Evolutionary conservation across 2,888 invertebrate genomes (phyloP), one percentile per base, ranked within the genome.

Genomic region (Atrina japonica): DNA sequence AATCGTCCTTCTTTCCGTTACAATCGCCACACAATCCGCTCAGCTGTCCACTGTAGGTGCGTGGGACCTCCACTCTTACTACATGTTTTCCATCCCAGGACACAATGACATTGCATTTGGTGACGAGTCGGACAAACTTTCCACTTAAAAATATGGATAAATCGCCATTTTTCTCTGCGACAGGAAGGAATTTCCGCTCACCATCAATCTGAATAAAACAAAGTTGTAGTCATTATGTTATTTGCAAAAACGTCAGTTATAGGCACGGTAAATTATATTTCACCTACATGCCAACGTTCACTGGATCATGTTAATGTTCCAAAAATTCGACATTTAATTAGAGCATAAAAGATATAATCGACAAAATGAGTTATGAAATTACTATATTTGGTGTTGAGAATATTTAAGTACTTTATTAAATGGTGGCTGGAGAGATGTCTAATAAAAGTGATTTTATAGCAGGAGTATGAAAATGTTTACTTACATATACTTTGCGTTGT

Each of bases 1-100:
- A 73, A 49, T 83, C 83, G 55, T 82, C 77, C 23, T 70, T 61
- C 9, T 50, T 52, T 0, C 78, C 78, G 56, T 83, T 78, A 56
- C 83, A 83, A 68, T 82, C 75, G n/a, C 83, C 83, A 56, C 83
- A 83, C 1, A 83, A 47, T 35, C 83, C 83, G 1, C 63, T 69
- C 72, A 83, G 23, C 1, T 64, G 59, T 6, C 55, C 25, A 18
- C 52, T 43, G 55, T 55, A 72, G n/a, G 21, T 35, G 2, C 50
- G 35, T 16, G 72, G 67, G 3, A 67, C 67, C 2, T 27, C 53
- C 1, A 72, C 67, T 21, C 52, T 52, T 5, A 64, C 72, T 1
- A 59, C 56, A 18, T 58, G 59, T 2, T n/a, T 27, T 1, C 73
- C 73, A 23, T 73, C 73, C 53, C 59, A 73, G 2, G 30, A 65